Evolutionary conservation across 2,888 invertebrate species (phyloP).

Genomic region (Diadegma fenestrale): DNA sequence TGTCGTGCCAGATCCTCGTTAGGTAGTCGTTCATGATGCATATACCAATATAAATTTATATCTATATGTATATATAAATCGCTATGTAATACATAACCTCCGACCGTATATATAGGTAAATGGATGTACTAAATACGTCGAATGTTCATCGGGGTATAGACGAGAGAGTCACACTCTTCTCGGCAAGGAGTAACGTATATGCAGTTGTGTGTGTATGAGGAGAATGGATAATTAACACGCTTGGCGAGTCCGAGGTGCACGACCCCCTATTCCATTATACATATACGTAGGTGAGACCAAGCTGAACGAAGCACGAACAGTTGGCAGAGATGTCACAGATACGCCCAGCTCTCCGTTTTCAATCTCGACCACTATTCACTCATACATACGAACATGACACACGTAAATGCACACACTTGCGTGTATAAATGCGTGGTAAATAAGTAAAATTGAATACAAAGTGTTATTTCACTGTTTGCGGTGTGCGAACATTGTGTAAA

Average conservation of each 20-base stretch:
- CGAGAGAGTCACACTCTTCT: conserved; percentile 37
- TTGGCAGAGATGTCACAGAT: conserved; percentile 22
- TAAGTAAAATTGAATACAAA: background rate
- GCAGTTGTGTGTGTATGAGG: conserved; percentile 55
- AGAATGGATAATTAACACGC: conserved; percentile 67
- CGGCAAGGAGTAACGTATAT: conserved; percentile 46
- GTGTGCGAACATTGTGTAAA: background rate
- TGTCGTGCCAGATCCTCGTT: conserved; percentile 58
- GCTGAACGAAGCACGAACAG: conserved; percentile 10
- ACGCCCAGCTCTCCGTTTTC: conserved; percentile 6
- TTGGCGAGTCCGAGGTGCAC: conserved; percentile 63
- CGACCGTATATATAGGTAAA: conserved; percentile 31
- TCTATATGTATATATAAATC: conserved; percentile 20
- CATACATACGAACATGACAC: background rate
- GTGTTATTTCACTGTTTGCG: background rate
- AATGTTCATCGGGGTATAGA: conserved; percentile 34
- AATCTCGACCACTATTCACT: conserved; percentile 11
- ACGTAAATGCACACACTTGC: background rate
- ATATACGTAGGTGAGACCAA: conserved; percentile 33
- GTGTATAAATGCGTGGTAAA: background rate
- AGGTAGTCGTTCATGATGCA: conserved; percentile 46
- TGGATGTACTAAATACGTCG: conserved; percentile 49
- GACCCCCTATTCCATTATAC: conserved; percentile 39
- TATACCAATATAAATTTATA: conserved; percentile 29
- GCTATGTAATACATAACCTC: background rate